Conservation (phyloP, 2,888 invertebrate species). For the Cheilosia soror region DNA sequence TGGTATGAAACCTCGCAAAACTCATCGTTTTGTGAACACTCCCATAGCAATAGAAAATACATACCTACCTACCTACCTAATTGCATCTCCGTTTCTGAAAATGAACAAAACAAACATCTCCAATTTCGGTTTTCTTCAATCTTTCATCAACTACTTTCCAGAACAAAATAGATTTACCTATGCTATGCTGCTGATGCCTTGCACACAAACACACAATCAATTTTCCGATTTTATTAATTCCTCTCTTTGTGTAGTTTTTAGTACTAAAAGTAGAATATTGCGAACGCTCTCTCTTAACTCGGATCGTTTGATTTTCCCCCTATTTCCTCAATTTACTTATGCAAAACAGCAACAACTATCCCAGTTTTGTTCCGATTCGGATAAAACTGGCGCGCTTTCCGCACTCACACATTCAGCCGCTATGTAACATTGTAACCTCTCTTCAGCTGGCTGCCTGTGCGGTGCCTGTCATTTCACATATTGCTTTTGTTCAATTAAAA, state of each 20-base stretch:
- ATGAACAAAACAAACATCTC: too few species aligned
- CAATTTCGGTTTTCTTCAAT: too few species aligned
- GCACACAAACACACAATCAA: background rate
- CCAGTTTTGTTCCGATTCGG: background rate
- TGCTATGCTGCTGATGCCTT: background rate
- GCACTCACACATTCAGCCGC: slow-evolving; percentile 1
- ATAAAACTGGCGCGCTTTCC: slow-evolving; percentile 11
- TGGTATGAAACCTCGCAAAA: too few species aligned
- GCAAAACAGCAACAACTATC: slow-evolving; percentile 13
- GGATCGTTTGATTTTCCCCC: slow-evolving; percentile 31
- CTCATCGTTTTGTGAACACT: too few species aligned
- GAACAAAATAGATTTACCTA: too few species aligned
- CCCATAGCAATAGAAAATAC: too few species aligned
- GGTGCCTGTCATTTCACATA: background rate
- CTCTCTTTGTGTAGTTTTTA: slow-evolving; percentile 19
- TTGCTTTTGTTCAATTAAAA: background rate
- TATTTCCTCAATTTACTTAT: slow-evolving; percentile 1
- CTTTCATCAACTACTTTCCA: too few species aligned
- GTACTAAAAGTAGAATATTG: background rate
- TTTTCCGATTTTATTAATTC: background rate
- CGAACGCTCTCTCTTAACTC: slow-evolving; percentile 2
- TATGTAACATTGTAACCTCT: slow-evolving; percentile 5
- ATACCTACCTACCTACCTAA: too few species aligned
- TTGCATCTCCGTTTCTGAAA: too few species aligned
- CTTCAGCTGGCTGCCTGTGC: background rate